Percentiles rank a stretch among this genome's conserved stretches.
Conservation (phyloP, 2,888 invertebrate species). For the Drosophila birchii region DNA sequence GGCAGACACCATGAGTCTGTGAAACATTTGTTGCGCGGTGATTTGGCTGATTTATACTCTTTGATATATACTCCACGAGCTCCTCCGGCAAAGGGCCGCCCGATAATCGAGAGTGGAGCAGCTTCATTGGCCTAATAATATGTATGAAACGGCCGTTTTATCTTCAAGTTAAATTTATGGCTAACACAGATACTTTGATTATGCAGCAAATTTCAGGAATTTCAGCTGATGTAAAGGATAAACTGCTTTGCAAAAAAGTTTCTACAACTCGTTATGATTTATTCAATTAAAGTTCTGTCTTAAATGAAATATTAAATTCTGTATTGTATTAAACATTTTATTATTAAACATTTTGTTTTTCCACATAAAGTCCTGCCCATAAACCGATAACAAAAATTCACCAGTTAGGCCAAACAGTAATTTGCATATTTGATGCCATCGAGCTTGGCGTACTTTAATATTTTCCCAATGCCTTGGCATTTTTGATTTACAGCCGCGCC, state of each 20-base stretch:
- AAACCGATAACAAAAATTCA: constrained; percentile 26
- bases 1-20: constrained; percentile 46
- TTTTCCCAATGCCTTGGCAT: constrained; percentile 65
- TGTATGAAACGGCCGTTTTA: constrained; percentile 47
- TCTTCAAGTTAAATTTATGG: constrained; percentile 12
- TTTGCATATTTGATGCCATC: constrained; percentile 75
- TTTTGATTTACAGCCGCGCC: constrained; percentile 69
- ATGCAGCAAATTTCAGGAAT: background rate
- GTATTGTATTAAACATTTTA: background rate
- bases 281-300: background rate
- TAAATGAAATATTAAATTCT: background rate
- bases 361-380: background rate
- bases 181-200: background rate
- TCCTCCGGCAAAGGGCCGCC: constrained; percentile 25
- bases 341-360: background rate
- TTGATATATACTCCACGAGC: constrained; percentile 62
- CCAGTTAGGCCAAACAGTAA: constrained; percentile 41
- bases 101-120: constrained; percentile 56
- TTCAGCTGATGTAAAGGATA: background rate
- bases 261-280: background rate
- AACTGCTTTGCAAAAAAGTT: background rate
- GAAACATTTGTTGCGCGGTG: constrained; percentile 72
- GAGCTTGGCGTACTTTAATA: constrained; percentile 38
- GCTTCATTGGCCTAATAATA: constrained; percentile 59
- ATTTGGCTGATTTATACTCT: constrained; percentile 77